phyloP scores from a whole-genome alignment of 2,797 vertebrate species.

The Xiphorhynchus erythropygius region DNA sequence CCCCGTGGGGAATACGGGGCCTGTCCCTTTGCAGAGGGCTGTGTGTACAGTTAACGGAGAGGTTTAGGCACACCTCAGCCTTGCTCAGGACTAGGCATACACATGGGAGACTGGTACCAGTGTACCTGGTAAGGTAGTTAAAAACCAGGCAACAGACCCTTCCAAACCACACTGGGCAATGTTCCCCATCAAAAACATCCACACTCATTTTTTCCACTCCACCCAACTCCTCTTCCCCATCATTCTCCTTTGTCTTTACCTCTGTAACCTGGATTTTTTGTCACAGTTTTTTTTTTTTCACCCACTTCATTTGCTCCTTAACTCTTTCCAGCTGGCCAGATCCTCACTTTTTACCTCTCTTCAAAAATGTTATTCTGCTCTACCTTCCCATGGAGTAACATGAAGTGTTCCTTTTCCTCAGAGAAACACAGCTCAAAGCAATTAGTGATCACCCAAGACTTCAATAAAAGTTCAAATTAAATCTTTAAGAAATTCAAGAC shows the following conservation, averaged over 20 bases:
- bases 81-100: not conserved
- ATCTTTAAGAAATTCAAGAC: not conserved
- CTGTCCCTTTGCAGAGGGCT: not conserved
- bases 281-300: not conserved
- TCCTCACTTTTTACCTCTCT: not conserved
- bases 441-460: not conserved
- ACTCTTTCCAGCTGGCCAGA: not conserved
- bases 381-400: not conserved
- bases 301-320: not conserved
- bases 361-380: not conserved
- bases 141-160: not conserved
- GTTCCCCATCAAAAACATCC: not conserved
- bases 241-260: not conserved
- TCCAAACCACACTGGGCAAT: not conserved
- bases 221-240: not conserved
- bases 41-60: not conserved
- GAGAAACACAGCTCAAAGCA: not conserved
- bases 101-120: no score
- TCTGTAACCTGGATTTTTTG: not conserved
- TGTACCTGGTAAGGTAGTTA: rapidly evolving
- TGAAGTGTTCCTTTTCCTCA: not conserved
- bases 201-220: not conserved
- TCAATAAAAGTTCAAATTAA: not conserved
- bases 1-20: rapidly evolving
- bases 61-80: no score